Evolutionary conservation across 2,888 invertebrate species (phyloP).

Genomic region (Petrolisthes cinctipes): DNA sequence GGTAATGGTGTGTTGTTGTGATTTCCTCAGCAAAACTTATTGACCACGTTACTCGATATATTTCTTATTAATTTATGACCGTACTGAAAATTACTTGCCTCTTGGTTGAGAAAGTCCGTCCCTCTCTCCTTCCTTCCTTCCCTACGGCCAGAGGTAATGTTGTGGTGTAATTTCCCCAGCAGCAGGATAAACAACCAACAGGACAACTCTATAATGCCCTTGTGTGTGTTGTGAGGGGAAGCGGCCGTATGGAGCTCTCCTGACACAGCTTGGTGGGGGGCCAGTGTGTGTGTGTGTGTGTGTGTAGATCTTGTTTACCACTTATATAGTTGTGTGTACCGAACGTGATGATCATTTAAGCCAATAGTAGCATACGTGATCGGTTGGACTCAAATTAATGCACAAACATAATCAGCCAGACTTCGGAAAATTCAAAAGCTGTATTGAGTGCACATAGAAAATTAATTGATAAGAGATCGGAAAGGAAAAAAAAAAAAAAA

Average conservation of each 20-base stretch:
- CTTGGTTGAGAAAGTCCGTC: background rate
- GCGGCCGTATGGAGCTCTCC: too few species aligned
- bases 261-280: background rate
- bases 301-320: background rate
- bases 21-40: too few species aligned
- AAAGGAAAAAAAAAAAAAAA: background rate
- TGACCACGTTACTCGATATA: too few species aligned
- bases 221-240: too few species aligned
- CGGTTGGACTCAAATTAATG: background rate
- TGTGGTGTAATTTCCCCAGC: background rate
- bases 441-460: background rate
- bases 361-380: background rate
- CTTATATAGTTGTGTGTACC: background rate
- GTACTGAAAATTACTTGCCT: too few species aligned
- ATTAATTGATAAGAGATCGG: background rate
- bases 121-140: background rate
- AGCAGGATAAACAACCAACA: too few species aligned
- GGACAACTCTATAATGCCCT: too few species aligned
- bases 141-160: background rate
- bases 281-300: background rate
- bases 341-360: background rate
- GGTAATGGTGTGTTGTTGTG: too few species aligned
- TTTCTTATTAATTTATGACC: too few species aligned
- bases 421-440: background rate
- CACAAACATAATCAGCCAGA: background rate